Percentiles rank a stretch among this genome's conserved stretches.
These are phyloP conservation scores for Spinibarbus caldwelli DNA, from an alignment of 2,797 vertebrate species.

Conservation along the genomic window DNA sequence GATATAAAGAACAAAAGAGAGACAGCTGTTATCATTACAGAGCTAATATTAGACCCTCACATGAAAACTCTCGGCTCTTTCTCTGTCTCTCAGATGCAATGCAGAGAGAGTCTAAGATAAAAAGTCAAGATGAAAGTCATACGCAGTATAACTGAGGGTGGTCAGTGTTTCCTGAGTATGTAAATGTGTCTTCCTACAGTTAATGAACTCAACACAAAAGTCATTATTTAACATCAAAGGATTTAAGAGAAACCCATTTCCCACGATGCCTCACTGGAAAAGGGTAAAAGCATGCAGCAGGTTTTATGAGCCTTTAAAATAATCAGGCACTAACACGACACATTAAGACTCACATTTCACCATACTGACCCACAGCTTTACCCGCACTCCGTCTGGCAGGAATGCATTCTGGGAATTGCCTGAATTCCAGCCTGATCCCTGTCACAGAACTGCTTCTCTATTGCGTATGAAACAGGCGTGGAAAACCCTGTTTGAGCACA, in stretches of 20 bases:
- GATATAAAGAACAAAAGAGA: not conserved
- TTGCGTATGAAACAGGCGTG: not conserved
- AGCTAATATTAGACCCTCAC: constrained; percentile 24
- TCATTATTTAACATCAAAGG: not conserved
- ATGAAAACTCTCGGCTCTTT: constrained; percentile 7
- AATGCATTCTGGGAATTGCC: constrained; percentile 42
- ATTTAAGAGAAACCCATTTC: not conserved
- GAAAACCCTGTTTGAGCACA: not conserved
- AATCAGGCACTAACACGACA: not conserved
- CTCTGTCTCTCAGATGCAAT: not conserved
- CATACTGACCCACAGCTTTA: constrained; percentile 24
- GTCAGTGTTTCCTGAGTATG: too few relatives aligned
- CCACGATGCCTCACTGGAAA: not conserved
- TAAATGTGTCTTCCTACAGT: not conserved
- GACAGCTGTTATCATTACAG: constrained; percentile 15
- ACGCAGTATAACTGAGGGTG: not conserved
- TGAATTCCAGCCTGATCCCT: constrained; percentile 45
- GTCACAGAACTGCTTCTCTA: not conserved
- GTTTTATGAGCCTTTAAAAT: not conserved
- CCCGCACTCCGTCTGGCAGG: not conserved
- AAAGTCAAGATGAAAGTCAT: not conserved
- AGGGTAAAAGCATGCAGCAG: not conserved
- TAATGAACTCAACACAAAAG: not conserved
- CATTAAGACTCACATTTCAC: constrained; percentile 9
- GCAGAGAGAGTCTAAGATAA: not conserved